A percentile compares a stretch with the other conserved stretches of the same genome.
These are phyloP conservation scores for Nineta flava DNA, from an alignment of 2,888 invertebrate species.

Conservation along the genomic window DNA sequence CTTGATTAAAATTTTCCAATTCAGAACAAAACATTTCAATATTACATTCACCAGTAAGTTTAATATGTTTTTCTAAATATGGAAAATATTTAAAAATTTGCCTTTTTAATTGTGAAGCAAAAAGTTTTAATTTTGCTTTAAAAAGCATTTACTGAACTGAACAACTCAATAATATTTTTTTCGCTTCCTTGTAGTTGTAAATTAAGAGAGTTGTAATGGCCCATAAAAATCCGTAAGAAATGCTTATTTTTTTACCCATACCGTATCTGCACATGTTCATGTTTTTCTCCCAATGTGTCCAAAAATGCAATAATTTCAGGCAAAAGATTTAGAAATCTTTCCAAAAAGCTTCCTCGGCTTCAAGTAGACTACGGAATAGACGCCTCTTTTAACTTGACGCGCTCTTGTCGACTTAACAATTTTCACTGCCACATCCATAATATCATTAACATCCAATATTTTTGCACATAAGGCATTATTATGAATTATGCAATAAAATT, in stretches of 20 bases:
- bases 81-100: no score
- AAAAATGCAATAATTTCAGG: no score
- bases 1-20: no score
- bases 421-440: conserved; percentile 6
- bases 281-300: not conserved
- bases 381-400: not conserved
- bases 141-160: no score
- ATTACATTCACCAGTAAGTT: no score
- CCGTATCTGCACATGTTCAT: not conserved
- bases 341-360: no score
- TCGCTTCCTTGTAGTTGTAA: not conserved
- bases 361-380: not conserved
- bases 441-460: conserved; percentile 8
- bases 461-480: conserved; percentile 12
- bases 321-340: no score
- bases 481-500: conserved; percentile 12
- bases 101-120: no score
- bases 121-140: no score
- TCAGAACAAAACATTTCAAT: no score
- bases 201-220: not conserved
- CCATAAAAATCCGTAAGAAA: not conserved
- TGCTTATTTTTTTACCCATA: not conserved
- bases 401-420: conserved; percentile 6
- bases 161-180: no score
- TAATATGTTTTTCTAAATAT: no score